Conservation (phyloP, 2,888 invertebrate genomes). For the Erebia ligea region DNA sequence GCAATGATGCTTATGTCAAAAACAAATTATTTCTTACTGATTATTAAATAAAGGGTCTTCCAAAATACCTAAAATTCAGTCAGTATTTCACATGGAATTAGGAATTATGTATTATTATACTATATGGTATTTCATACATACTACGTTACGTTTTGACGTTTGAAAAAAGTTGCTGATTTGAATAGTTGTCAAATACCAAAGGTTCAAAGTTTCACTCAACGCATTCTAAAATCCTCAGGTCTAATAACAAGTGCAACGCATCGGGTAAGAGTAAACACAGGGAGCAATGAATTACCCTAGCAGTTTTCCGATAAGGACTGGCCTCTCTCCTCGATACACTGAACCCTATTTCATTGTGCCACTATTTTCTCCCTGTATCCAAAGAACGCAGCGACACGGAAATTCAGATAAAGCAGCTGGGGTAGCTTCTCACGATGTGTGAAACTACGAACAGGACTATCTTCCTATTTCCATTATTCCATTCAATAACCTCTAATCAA, state of each 20-base stretch:
- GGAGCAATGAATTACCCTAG: conserved; percentile 74
- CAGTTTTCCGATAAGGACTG: conserved; percentile 76
- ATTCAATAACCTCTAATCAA: no score
- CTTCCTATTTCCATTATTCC: not conserved
- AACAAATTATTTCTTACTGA: no score
- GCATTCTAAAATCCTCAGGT: not conserved
- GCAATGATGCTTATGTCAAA: no score
- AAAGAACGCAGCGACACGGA: conserved; percentile 73
- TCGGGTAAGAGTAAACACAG: conserved; percentile 52
- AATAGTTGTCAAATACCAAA: no score
- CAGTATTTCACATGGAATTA: no score
- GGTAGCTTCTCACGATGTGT: not conserved
- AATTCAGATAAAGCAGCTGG: conserved; percentile 73
- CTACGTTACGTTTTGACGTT: no score
- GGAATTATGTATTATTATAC: no score
- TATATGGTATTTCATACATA: no score
- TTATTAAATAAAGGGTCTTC: no score
- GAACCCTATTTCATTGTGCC: conserved; percentile 40
- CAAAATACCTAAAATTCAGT: no score
- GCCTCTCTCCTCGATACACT: conserved; percentile 64
- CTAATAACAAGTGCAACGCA: conserved; percentile 45
- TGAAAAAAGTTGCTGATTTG: no score
- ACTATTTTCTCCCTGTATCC: conserved; percentile 39
- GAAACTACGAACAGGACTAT: not conserved
- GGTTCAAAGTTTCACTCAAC: no score